These are phyloP conservation scores for Parazoanthus darwini DNA, from an alignment of 92 coral and sea anemone species.

Conservation along the genomic window DNA sequence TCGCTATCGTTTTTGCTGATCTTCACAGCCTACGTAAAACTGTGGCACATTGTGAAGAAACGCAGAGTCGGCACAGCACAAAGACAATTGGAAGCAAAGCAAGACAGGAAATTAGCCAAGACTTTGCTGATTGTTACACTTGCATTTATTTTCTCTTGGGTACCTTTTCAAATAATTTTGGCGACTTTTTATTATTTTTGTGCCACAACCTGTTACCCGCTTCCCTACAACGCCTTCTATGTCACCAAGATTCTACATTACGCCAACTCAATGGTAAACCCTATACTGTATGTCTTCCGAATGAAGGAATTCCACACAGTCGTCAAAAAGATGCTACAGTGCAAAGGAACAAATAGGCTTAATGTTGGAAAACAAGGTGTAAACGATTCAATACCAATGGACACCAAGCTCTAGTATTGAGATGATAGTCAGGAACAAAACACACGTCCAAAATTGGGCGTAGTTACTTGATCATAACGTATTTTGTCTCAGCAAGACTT, in stretches of 20 bases:
- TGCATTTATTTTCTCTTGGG: not conserved
- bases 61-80: not conserved
- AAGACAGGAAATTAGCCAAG: not conserved
- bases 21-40: not conserved
- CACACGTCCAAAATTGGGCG: no score
- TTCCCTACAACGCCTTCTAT: not conserved
- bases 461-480: no score
- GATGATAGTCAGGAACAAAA: no score
- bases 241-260: conserved; percentile 5
- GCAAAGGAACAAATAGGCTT: not conserved
- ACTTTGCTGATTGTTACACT: not conserved
- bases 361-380: no score
- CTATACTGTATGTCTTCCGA: conserved; percentile 5
- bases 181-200: conserved; percentile 10
- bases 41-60: conserved; percentile 3
- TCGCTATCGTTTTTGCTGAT: not conserved
- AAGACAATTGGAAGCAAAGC: not conserved
- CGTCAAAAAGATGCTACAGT: not conserved
- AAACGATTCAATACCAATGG: no score
- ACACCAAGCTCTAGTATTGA: no score
- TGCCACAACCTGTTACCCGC: not conserved
- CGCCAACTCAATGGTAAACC: conserved; percentile 11
- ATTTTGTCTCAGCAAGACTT: no score
- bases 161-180: not conserved
- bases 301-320: not conserved